Base-by-base conservation (phyloP, 2,113 vertebrate genomes). In the Ascaphus truei region DNA sequence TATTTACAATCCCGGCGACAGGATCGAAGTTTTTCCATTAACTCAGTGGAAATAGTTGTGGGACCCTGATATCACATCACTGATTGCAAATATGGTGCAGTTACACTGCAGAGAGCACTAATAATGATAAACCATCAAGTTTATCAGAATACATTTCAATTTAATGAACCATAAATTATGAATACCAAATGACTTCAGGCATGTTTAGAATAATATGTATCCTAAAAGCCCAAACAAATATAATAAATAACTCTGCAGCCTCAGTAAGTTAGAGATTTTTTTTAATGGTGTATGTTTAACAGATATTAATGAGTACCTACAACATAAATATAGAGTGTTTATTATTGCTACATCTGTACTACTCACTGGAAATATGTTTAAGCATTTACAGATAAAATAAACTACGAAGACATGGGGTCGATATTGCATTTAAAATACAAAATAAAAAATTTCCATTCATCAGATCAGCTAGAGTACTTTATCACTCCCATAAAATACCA, bases 81-180 rank as follows among this genome's bases (percentile, higher is more conserved):
- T n/a, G n/a, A n/a, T n/a, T n/a, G 7, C 43, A 26, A 51, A 34
- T 37, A 33, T 51, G 36, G 36, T 16, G 18, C n/a, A 3, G 7
- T 25, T 56, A 18, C 51, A 41, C 33, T 30, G 16, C 9, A 67
- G 25, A 67, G 16, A 30, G 3, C 30, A 36, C 9, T 47, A 26
- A 57, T 48, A 48, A 68, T 43, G 37, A 47, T 43, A 33, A 47
- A 57, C 16, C n/a, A n/a, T 41, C 16, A 57, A 30, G 52, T 58
- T 47, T 58, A 29, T 48, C 58, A 58, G 29, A 68, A 58, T 58
- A 68, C 45, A 68, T 68, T 68, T 27, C 26, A 31, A 18, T 43
- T 30, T 43, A 66, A 66, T 66, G 53, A 58, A 34, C 53, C 41
- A 56, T 57, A 57, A 33, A 58, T 48, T 58, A 47, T 47, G 15